Percentiles rank a stretch among this genome's conserved stretches.
Evolutionary conservation across 2,797 vertebrate genomes (phyloP).

Genomic region (Megalops cyprinoides): DNA sequence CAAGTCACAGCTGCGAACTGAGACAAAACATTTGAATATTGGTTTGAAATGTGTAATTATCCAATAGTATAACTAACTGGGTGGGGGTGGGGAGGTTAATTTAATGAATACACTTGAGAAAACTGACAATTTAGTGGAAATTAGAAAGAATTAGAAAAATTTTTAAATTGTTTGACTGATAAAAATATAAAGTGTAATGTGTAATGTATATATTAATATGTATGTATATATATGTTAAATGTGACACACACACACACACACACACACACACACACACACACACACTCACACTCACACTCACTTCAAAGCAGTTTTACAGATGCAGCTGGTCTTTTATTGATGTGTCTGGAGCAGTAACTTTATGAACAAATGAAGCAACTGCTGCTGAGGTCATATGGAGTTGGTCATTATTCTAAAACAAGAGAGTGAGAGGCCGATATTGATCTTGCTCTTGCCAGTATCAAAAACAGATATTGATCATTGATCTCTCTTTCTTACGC

Average conservation of each 20-base stretch:
- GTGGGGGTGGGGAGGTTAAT: too few species aligned
- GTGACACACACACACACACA: background rate
- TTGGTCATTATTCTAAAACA: background rate
- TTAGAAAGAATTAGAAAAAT: too few species aligned
- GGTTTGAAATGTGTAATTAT: too few species aligned
- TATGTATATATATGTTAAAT: too few species aligned
- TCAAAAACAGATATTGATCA: slow-evolving; percentile 24
- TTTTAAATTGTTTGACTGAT: too few species aligned
- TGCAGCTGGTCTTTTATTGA: background rate
- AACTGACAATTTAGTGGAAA: too few species aligned
- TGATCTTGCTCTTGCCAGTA: background rate
- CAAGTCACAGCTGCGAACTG: too few species aligned
- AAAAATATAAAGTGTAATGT: too few species aligned
- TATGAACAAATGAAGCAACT: background rate
- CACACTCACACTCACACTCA: slow-evolving; percentile 42
- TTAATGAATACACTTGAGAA: too few species aligned
- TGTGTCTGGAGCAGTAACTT: background rate
- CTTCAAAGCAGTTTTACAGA: background rate
- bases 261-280: background rate
- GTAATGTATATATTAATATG: too few species aligned
- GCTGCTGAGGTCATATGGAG: background rate
- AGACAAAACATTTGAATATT: too few species aligned
- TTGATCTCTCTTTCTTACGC: background rate
- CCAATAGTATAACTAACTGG: too few species aligned
- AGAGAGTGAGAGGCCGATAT: background rate